Percentiles rank a stretch among this genome's conserved stretches.
phyloP scores from a whole-genome alignment of 2,797 vertebrate genomes.

The Sebastes cheni region DNA sequence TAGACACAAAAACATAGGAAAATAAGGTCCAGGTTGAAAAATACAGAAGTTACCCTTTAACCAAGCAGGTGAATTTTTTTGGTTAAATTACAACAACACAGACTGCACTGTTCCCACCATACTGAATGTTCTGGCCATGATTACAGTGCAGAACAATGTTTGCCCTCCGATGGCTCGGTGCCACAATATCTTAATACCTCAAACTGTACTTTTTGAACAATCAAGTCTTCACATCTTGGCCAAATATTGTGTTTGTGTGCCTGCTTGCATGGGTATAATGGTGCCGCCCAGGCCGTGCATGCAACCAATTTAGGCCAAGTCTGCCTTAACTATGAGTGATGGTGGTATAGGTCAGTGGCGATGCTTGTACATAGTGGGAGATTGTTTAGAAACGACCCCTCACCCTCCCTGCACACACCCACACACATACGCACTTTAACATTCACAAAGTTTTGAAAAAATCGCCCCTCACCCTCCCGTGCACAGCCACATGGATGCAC shows the following conservation, averaged over 20 bases:
- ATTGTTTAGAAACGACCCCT: conserved; percentile 72
- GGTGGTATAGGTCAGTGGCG: conserved; percentile 59
- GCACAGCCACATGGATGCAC: conserved; percentile 32
- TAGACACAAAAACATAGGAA: background rate
- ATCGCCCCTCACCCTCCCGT: conserved; percentile 1
- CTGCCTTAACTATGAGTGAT: conserved; percentile 69
- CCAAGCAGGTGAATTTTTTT: background rate
- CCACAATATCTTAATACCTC: conserved; percentile 29
- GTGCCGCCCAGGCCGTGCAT: conserved; percentile 53
- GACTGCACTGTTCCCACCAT: background rate
- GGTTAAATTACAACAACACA: conserved; percentile 7
- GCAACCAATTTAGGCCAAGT: conserved; percentile 73
- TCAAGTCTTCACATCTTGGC: conserved; percentile 35
- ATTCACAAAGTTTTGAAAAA: conserved; percentile 26
- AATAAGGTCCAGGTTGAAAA: background rate
- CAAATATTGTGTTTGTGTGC: conserved; percentile 31
- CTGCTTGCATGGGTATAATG: conserved; percentile 36
- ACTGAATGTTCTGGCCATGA: conserved; percentile 20
- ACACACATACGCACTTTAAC: conserved; percentile 1
- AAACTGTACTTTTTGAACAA: conserved; percentile 36
- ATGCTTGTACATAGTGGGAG: conserved; percentile 59
- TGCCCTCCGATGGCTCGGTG: conserved; percentile 30
- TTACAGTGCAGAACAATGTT: conserved; percentile 20
- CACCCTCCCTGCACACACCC: conserved; percentile 17
- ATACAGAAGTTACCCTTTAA: background rate